These are phyloP conservation scores for Ianthella basta DNA, from an alignment of 37 sponge, comb jelly and placozoan genomes.

Conservation along the genomic window DNA sequence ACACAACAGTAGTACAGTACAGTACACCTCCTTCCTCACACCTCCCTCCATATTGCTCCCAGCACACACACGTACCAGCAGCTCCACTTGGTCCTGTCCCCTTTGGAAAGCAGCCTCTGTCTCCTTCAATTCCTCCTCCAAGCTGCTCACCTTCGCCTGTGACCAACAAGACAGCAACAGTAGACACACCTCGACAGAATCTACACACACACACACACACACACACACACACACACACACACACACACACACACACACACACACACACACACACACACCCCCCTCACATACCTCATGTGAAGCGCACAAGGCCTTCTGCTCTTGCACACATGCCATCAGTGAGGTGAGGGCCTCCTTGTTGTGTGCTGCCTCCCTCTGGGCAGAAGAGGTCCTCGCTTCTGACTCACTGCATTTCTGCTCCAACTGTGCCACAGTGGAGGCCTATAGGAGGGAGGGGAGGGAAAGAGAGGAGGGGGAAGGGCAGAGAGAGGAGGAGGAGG, in stretches of 20 bases:
- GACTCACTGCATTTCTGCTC: constrained; percentile 10
- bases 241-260: too few relatives aligned
- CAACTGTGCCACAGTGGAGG: neutral
- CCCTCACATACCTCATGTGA: neutral
- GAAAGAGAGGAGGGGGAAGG: too few relatives aligned
- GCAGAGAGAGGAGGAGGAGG: too few relatives aligned
- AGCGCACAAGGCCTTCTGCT: constrained; percentile 33
- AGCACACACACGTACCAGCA: constrained; percentile 40
- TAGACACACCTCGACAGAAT: too few relatives aligned
- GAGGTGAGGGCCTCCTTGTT: constrained; percentile 51
- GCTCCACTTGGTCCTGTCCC: constrained; percentile 32
- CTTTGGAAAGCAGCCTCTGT: constrained; percentile 23
- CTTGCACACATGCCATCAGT: constrained; percentile 60
- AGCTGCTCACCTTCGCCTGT: constrained; percentile 35
- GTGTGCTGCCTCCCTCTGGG: neutral
- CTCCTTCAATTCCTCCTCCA: constrained; percentile 56
- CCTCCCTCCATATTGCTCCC: too few relatives aligned
- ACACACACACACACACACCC: too few relatives aligned
- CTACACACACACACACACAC: too few relatives aligned
- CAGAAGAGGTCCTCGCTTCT: neutral
- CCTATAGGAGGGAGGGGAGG: neutral
- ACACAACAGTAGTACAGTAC: too few relatives aligned
- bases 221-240: too few relatives aligned
- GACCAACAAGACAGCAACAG: too few relatives aligned
- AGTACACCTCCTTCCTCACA: too few relatives aligned